Base-by-base conservation (phyloP, 1,140 invertebrate species). In the Chymomyza costata region DNA sequence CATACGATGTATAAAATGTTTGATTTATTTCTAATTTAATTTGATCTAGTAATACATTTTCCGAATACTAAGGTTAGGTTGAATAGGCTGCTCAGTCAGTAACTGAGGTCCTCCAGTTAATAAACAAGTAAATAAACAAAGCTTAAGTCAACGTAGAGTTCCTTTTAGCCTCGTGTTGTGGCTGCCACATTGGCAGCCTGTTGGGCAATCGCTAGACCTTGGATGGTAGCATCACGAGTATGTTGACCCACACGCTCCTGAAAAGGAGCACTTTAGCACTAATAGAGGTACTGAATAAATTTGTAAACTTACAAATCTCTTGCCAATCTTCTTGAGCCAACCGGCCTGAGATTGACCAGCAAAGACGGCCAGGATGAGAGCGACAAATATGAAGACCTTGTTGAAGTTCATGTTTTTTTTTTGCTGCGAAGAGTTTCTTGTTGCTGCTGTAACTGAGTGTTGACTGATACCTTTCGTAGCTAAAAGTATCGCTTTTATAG, bases 121-220 rank as follows among this genome's bases (percentile, higher is more conserved):
- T n/a, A n/a, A n/a, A n/a, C n/a, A n/a, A n/a, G n/a, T n/a, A n/a
- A n/a, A n/a, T n/a, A n/a, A n/a, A n/a, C n/a, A n/a, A n/a, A n/a
- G n/a, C n/a, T n/a, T n/a, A n/a, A n/a, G n/a, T n/a, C n/a, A n/a
- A n/a, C n/a, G n/a, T n/a, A n/a, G n/a, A n/a, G n/a, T n/a, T n/a
- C 1, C 6, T n/a, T 2, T 66, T 16, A 70, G n/a, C 68, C 71
- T 8, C 54, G 35, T 0, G 55, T 55, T 1, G 71, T 78, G 1
- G 71, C 71, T n/a, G 69, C 68, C 0, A 78, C 71, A 74, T 78
- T 78, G 1, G 71, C 71, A 3, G 69, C 69, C 14, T 74, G 65
- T 31, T 78, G 71, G 10, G 71, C 71, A 5, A 78, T 43, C 15
- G 39, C 71, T 43, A 78, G 19, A 2, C 39, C 50, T 35, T 78